These are phyloP conservation scores for Drosophila santomea DNA, from an alignment of 1,140 invertebrate genomes.

Conservation along the genomic window DNA sequence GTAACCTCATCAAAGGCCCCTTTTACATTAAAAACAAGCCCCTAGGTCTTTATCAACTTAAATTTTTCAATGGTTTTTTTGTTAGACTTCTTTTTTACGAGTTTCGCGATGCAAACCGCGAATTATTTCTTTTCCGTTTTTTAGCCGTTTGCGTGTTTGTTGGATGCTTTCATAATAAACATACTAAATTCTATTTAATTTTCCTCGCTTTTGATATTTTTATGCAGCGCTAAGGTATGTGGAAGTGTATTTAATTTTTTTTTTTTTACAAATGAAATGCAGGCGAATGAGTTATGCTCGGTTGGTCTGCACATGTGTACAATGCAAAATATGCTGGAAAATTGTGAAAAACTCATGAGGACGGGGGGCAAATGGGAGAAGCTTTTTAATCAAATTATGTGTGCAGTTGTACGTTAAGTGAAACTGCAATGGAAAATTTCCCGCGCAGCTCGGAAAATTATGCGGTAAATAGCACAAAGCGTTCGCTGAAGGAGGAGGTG, in stretches of 20 bases:
- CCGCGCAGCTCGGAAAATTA: constrained; percentile 56
- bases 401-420: constrained; percentile 73
- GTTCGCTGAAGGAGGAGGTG: background rate
- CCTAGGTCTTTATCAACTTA: constrained; percentile 35
- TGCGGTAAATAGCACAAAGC: constrained; percentile 66
- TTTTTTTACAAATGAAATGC: constrained; percentile 69
- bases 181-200: constrained; percentile 62
- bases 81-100: constrained; percentile 24
- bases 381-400: constrained; percentile 81
- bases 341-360: constrained; percentile 33
- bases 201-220: constrained; percentile 45
- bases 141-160: constrained; percentile 33
- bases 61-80: constrained; percentile 20
- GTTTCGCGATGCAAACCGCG: constrained; percentile 5
- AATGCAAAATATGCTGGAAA: constrained; percentile 64
- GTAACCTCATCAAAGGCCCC: constrained; percentile 24
- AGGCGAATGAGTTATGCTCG: constrained; percentile 58
- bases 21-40: constrained; percentile 8
- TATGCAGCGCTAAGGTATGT: constrained; percentile 28
- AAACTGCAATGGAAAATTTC: constrained; percentile 54
- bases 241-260: constrained; percentile 36
- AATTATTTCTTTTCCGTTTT: constrained; percentile 26
- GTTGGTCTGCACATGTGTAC: constrained; percentile 50
- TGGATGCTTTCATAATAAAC: constrained; percentile 52
- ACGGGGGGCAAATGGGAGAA: constrained; percentile 4